These are phyloP conservation scores for Pristionchus entomophagus DNA, from an alignment of 2,888 invertebrate species.

Conservation along the genomic window DNA sequence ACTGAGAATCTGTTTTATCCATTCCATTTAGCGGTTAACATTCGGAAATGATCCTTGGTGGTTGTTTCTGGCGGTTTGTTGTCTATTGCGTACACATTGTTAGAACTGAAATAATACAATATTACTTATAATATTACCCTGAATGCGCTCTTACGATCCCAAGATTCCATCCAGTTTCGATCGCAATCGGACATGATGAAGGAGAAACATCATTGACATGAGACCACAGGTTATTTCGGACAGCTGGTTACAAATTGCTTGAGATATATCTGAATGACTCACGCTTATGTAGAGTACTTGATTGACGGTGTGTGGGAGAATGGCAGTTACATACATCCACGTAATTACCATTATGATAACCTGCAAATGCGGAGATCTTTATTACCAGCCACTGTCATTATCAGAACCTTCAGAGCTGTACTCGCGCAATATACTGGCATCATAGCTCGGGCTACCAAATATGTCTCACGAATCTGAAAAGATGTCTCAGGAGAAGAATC, in stretches of 20 bases:
- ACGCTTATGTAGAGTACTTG: background rate
- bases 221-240: conserved; percentile 3
- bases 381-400: no score
- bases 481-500: background rate
- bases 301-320: background rate
- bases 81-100: background rate
- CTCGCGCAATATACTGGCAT: background rate
- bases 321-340: background rate
- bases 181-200: background rate
- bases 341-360: background rate
- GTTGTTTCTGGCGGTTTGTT: background rate
- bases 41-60: background rate
- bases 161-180: background rate
- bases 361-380: background rate
- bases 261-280: no score
- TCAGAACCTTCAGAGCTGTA: background rate
- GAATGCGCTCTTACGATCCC: no score
- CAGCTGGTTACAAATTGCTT: no score
- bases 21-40: background rate
- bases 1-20: no score
- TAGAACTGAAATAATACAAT: background rate
- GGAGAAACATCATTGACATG: background rate
- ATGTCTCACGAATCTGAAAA: background rate
- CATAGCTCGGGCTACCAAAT: background rate
- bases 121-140: no score